Evolutionary conservation across 1,140 invertebrate species (phyloP).

Genomic region (Scaptomyza montana): DNA sequence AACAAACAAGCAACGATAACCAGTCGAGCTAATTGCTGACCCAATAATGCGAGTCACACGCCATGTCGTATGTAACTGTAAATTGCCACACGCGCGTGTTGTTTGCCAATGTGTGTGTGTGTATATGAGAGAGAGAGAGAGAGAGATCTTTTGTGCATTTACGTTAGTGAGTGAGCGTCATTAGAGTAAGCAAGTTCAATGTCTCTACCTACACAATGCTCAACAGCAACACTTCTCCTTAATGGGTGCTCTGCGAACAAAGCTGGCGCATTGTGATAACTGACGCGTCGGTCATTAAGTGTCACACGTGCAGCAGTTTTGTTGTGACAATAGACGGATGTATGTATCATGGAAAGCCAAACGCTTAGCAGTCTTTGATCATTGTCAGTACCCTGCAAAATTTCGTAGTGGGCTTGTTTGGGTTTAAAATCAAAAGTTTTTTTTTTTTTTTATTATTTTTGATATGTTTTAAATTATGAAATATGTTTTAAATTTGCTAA

Average conservation of each 20-base stretch:
- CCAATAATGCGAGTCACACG: slow-evolving; percentile 71
- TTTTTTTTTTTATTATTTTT: too few relatives aligned
- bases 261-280: slow-evolving; percentile 20
- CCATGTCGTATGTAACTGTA: slow-evolving; percentile 51
- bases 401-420: background rate
- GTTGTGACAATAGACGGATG: slow-evolving; percentile 24
- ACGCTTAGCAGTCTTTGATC: slow-evolving; percentile 7
- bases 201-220: background rate
- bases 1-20: slow-evolving; percentile 24
- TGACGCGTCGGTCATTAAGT: slow-evolving; percentile 33
- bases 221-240: background rate
- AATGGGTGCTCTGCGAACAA: slow-evolving; percentile 4
- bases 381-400: slow-evolving; percentile 13
- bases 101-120: slow-evolving; percentile 27
- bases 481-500: too few relatives aligned
- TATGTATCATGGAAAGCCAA: slow-evolving; percentile 3
- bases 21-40: slow-evolving; percentile 65
- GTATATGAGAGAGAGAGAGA: background rate
- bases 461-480: too few relatives aligned
- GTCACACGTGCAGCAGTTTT: slow-evolving; percentile 64
- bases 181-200: slow-evolving; percentile 15
- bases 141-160: too few relatives aligned
- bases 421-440: too few relatives aligned
- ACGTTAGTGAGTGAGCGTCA: background rate
- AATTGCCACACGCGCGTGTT: slow-evolving; percentile 64